Conservation (phyloP, 1,140 invertebrate species). For the Drosophila nikananu region DNA sequence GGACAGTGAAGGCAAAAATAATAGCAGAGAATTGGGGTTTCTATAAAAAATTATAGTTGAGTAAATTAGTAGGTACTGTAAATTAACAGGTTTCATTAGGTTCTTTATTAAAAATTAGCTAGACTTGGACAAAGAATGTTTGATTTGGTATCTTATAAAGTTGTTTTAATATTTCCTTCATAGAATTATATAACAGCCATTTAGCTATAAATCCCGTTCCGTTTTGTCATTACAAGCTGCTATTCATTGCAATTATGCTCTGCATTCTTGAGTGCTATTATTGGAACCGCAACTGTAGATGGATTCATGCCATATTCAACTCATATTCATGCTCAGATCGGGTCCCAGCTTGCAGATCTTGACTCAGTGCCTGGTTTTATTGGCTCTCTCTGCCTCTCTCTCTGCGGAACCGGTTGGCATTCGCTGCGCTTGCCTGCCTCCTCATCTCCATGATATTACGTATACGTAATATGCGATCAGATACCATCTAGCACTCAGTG, state of each 20-base stretch:
- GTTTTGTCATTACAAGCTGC: background rate
- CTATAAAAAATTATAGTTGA: background rate
- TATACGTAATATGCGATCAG: slow-evolving; percentile 52
- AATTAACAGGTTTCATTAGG: background rate
- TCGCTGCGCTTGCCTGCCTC: slow-evolving; percentile 61
- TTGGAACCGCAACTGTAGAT: slow-evolving; percentile 13
- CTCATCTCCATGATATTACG: slow-evolving; percentile 19
- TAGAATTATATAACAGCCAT: background rate
- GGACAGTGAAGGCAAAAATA: background rate
- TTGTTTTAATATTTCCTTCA: background rate
- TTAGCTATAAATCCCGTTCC: background rate
- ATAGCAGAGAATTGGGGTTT: background rate
- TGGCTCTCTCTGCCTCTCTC: background rate
- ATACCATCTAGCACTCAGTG: slow-evolving; percentile 49
- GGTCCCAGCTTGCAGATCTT: slow-evolving; percentile 18
- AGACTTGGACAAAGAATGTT: too few species aligned
- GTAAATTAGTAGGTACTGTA: background rate
- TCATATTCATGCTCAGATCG: slow-evolving; percentile 39
- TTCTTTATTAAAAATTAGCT: background rate
- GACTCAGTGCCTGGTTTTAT: slow-evolving; percentile 31
- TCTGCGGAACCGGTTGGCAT: slow-evolving; percentile 42
- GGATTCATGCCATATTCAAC: slow-evolving; percentile 16
- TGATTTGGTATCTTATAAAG: background rate
- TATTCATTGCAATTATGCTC: background rate
- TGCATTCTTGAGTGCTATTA: slow-evolving; percentile 19